Percentiles rank a stretch among this genome's conserved stretches.
Evolutionary conservation across 2,113 vertebrate genomes (phyloP).

Genomic region (Phaetusa simplex): DNA sequence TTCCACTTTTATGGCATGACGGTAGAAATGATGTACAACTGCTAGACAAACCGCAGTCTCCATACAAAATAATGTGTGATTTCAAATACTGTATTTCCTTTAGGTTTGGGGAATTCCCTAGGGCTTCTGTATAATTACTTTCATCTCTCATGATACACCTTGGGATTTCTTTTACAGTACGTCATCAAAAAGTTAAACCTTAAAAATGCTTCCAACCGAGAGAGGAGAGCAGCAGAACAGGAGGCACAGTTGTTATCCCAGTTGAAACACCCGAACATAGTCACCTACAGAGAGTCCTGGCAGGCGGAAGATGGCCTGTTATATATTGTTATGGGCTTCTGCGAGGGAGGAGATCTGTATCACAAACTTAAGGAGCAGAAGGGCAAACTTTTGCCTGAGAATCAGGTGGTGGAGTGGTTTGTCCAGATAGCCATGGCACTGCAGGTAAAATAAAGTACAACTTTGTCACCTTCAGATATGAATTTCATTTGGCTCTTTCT

Average conservation of each 20-base stretch:
- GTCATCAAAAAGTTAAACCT: slow-evolving; percentile 96
- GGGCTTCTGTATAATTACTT: neutral
- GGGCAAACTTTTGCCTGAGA: slow-evolving; percentile 88
- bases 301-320: slow-evolving; percentile 90
- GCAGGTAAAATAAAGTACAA: slow-evolving; percentile 77
- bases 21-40: neutral
- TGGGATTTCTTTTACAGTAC: slow-evolving; percentile 77
- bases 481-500: neutral
- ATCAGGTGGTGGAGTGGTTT: slow-evolving; percentile 97
- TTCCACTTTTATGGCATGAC: neutral
- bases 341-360: slow-evolving; percentile 96
- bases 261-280: slow-evolving; percentile 94
- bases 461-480: neutral
- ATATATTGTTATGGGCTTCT: slow-evolving; percentile 97
- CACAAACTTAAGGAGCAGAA: slow-evolving; percentile 93
- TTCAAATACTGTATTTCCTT: neutral
- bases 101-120: neutral
- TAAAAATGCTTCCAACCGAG: slow-evolving; percentile 83
- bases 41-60: neutral
- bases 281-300: slow-evolving; percentile 96
- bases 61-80: neutral
- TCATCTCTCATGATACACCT: neutral
- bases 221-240: slow-evolving; percentile 90
- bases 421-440: slow-evolving; percentile 98
- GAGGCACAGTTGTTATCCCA: slow-evolving; percentile 93